Evolutionary conservation across 2,797 vertebrate genomes (phyloP), one percentile per base, ranked within the genome.

Genomic region (Arremon brunneinucha): DNA sequence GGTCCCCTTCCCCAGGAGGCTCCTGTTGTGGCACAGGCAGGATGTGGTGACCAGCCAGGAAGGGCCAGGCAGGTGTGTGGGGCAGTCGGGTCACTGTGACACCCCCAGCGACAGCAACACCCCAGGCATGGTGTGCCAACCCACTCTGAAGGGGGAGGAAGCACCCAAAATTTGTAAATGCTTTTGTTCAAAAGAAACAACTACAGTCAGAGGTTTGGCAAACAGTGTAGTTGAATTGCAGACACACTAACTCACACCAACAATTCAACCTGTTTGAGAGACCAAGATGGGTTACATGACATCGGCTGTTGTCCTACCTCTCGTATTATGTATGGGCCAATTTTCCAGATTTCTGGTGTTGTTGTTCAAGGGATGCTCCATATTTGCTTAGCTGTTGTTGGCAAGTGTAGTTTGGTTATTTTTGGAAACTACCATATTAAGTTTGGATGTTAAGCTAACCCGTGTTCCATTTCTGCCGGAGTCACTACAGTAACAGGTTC

Each of bases 41-140:
- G 16, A 28, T 39, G 55, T 14, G 39, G 37, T n/a, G 63, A 46
- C n/a, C 52, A 68, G 46, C n/a, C 53, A 68, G 82, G 19, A 68
- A 44, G 5, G 22, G 37, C 53, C 62, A 59, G 62, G 27, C 37
- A 67, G 53, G n/a, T 44, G 53, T 50, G 27, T 37, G 22, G 43
- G 62, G 37, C 44, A 59, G 27, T 13, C 37, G 59, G 53, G 70
- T 32, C 53, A 59, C 27, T n/a, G 44, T 28, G 37, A 52, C 53
- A 59, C 2, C 23, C 12, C 14, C 52, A 12, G 37, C 0, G 3
- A 57, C 27, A 50, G 32, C 52, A 50, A 22, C 35, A 18, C 7
- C 32, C 30, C 9, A 14, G 71, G 63, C 14, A 18, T 3, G 10
- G 32, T 69, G 70, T 19, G 43, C 41, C 0, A 0, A 56, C 23